These are phyloP conservation scores for Plusia festucae DNA, from an alignment of 2,888 invertebrate genomes.

Conservation along the genomic window DNA sequence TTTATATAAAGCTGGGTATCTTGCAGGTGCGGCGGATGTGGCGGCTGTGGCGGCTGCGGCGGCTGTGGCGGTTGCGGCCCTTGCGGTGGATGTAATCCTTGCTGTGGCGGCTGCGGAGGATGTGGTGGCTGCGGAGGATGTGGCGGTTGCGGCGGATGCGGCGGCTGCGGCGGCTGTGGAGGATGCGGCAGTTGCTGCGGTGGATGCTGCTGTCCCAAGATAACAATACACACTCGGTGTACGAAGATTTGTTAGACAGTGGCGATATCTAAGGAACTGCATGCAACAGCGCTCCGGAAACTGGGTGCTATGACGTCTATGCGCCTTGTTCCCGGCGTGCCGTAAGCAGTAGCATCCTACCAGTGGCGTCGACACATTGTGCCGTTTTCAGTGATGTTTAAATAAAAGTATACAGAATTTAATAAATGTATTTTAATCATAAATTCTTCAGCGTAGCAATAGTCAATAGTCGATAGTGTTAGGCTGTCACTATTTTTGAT, in stretches of 20 bases:
- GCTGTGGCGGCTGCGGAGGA: background rate
- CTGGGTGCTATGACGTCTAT: background rate
- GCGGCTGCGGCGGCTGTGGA: background rate
- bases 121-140: background rate
- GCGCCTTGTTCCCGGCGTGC: background rate
- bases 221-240: constrained; percentile 76
- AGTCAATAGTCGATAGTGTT: too few relatives aligned
- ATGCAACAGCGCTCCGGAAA: background rate
- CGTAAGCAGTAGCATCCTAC: background rate
- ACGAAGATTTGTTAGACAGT: constrained; percentile 72
- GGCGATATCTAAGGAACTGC: constrained; percentile 2
- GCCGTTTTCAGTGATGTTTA: background rate
- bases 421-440: background rate
- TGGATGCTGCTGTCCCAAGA: constrained; percentile 69
- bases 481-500: too few relatives aligned
- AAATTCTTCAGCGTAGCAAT: too few relatives aligned
- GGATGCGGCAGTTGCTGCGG: constrained; percentile 43
- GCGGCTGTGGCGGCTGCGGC: background rate
- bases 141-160: background rate
- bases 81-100: background rate
- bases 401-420: background rate
- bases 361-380: constrained; percentile 6
- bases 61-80: background rate
- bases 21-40: constrained; percentile 3
- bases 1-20: background rate